Percentiles rank a stretch among this genome's conserved stretches.
Conservation (phyloP, 2,797 vertebrate species). For the Lacerta viridis region DNA sequence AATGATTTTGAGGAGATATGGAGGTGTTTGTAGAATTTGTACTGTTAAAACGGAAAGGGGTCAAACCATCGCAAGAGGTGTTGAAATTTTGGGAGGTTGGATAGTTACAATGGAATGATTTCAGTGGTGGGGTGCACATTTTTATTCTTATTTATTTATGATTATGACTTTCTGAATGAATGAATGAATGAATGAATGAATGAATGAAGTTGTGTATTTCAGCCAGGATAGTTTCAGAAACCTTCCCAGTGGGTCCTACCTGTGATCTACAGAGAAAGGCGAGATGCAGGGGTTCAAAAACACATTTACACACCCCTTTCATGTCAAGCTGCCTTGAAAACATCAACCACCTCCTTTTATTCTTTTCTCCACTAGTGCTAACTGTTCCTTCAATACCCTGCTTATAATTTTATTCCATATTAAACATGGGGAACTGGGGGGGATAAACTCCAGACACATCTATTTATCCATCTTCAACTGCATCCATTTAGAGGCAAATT, state of each 20-base stretch:
- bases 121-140: no score
- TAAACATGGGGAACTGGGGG: not conserved
- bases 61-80: no score
- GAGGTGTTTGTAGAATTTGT: no score
- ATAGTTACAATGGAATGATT: no score
- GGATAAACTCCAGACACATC: slow-evolving; percentile 15
- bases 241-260: not conserved
- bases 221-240: not conserved
- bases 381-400: not conserved
- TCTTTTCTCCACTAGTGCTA: not conserved
- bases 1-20: no score
- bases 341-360: no score
- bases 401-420: not conserved
- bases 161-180: no score
- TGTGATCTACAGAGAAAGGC: not conserved
- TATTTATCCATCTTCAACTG: slow-evolving; percentile 41
- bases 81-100: no score
- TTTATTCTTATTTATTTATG: no score
- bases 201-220: not conserved
- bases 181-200: no score
- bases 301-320: not conserved
- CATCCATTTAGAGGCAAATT: slow-evolving; percentile 37
- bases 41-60: no score
- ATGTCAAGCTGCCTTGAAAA: not conserved
- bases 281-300: not conserved